A percentile compares a stretch with the other conserved stretches of the same genome.
Conservation (phyloP, 2,113 vertebrate species). For the Dasypus novemcinctus region DNA sequence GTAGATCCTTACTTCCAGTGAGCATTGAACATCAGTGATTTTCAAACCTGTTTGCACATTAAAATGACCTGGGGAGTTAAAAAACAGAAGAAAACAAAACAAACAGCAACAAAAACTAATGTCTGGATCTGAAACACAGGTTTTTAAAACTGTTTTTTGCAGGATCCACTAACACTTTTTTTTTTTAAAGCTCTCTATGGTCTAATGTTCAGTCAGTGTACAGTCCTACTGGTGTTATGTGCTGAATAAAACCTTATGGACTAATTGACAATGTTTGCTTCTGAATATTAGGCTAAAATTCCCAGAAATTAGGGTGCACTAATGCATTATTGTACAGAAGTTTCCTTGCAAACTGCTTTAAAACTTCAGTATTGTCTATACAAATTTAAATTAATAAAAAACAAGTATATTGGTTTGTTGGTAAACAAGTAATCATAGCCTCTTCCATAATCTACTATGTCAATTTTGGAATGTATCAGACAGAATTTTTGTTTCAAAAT, state of each 20-base stretch:
- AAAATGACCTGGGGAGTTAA: not conserved
- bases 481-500: not conserved
- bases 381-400: not conserved
- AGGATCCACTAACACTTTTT: not conserved
- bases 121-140: not conserved
- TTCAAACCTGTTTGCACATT: not conserved
- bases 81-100: not conserved
- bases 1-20: not conserved
- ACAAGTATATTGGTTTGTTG: not conserved
- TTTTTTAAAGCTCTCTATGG: not conserved
- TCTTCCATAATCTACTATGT: not conserved
- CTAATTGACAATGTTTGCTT: not conserved
- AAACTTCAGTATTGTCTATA: not conserved
- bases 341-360: not conserved
- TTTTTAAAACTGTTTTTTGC: not conserved
- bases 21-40: not conserved
- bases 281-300: not conserved
- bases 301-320: not conserved
- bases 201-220: not conserved
- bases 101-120: not conserved
- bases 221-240: accelerated
- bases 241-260: not conserved
- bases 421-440: not conserved
- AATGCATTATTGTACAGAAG: not conserved
- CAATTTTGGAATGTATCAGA: not conserved